Conservation (phyloP, 2,113 vertebrate genomes). For the Rhagologus leucostigma region DNA sequence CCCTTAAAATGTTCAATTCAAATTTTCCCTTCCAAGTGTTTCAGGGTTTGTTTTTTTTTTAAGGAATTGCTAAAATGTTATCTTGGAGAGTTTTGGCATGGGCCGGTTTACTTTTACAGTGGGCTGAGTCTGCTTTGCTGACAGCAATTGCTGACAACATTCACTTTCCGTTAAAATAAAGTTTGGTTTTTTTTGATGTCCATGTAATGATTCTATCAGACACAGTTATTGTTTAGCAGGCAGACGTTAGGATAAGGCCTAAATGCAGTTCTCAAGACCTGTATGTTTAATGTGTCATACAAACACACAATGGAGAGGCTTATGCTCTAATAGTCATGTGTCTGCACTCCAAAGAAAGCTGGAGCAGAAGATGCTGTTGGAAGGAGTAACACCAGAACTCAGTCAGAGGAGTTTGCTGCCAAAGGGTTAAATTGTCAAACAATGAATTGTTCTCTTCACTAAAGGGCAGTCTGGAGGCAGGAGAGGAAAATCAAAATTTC, state of each 20-base stretch:
- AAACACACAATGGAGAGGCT: not conserved
- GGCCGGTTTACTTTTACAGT: not conserved
- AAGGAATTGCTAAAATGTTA: not conserved
- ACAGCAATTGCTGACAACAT: not conserved
- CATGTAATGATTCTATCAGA: not conserved
- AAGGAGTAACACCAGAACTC: not conserved
- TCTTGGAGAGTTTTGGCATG: not conserved
- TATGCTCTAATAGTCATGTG: not conserved
- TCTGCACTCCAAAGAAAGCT: not conserved
- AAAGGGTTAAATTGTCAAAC: not conserved
- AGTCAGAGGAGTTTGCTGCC: not conserved
- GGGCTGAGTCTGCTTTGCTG: not conserved
- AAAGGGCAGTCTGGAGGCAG: not conserved
- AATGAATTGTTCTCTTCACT: not conserved
- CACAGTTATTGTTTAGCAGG: not conserved
- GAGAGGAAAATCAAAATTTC: not conserved
- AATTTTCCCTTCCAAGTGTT: not conserved
- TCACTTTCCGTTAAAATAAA: not conserved
- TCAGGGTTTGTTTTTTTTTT: not conserved
- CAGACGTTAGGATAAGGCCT: not conserved
- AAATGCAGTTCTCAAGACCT: not conserved
- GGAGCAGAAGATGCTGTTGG: not conserved
- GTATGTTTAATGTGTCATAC: not conserved
- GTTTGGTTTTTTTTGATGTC: not conserved
- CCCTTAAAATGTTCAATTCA: not conserved